Base-by-base conservation (phyloP, 2,888 invertebrate genomes). In the Merodon equestris region DNA sequence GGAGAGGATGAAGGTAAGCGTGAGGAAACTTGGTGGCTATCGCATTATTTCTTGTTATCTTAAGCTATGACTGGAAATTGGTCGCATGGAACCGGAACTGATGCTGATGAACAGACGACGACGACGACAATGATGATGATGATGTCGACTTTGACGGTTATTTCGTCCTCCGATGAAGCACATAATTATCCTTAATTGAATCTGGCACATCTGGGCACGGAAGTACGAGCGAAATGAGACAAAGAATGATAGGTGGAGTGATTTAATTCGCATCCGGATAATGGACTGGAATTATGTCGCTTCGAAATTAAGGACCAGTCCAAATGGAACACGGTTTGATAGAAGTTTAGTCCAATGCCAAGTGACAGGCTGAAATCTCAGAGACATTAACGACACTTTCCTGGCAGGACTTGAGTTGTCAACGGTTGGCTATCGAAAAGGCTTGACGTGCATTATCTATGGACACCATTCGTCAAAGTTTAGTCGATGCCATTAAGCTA, bases 161-260 rank as follows among this genome's bases (percentile, higher is more conserved):
- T 79, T 79, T 74, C 79, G 64, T 68, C 79, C 74, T 79, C 79
- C 74, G 74, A 73, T 79, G 79, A 79, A 79, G 79, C 79, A 79
- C 79, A 79, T 79, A 74, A 79, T 79, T 79, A 79, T 79, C 68
- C 70, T 68, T 79, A 79, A 79, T 79, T 79, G 79, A 79, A 79
- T 74, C 60, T 70, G 74, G 53, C 73, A 74, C 79, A 79, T 79
- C 79, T 79, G 79, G 73, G 74, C 60, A 27, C 7, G 27, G 68
- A 79, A 40, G 68, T 19, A 38, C 51, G 44, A 44, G 18, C 53
- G 14, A n/a, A 36, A 15, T 19, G 36, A 15, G 12, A 9, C 17
- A 19, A 36, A 9, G 9, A 13, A 15, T 9, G 13, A 27, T 53
- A 58, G 57, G 15, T 34, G 44, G 15, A 50, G 60, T 67, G 57